Evolutionary conservation across 1,140 invertebrate genomes (phyloP), one percentile per base, ranked within the genome.

Genomic region (Tachypleus tridentatus): DNA sequence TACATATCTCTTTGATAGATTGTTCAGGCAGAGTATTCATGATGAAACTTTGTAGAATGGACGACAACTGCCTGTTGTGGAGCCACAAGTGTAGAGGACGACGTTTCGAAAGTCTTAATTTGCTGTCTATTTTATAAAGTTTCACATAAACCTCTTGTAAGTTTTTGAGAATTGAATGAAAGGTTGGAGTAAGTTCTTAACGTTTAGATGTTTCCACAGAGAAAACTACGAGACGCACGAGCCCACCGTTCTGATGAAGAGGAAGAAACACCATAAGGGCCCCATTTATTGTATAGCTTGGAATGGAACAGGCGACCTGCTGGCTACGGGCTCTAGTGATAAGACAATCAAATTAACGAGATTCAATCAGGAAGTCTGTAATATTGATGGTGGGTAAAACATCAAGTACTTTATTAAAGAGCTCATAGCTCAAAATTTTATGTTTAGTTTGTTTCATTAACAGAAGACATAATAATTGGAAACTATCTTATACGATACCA

Each of bases 261-360:
- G 93, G 70, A 90, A 88, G 59, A 97, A 97, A 76, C 94, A 98
- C 73, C 97, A 99, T 78, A 96, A 97, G 77, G 97, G 97, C 4
- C 97, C 93, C 57, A 97, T 99, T 73, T 71, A 71, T 60, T 98
- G 95, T 76, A 81, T 95, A 65, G 89, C 91, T 4, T 99, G 96
- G 94, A 97, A 91, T 65, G 87, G 90, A 3, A 85, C 89, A 57
- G 97, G 97, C 1, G 91, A 98, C 73, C 79, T 99, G 0, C 85
- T 99, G 73, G 97, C 97, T 1, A 98, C 96, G 0, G 97, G 97
- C 51, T 97, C 93, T 61, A 99, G 99, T 75, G 97, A 99, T 78
- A 98, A 99, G 77, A 96, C 92, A 4, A 91, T 99, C 51, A 97
- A 97, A 76, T 79, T 99, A 62, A 94, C 97, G 86, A 79, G 87